phyloP scores from a whole-genome alignment of 2,797 vertebrate genomes.

The Leucoraja ocellata region DNA sequence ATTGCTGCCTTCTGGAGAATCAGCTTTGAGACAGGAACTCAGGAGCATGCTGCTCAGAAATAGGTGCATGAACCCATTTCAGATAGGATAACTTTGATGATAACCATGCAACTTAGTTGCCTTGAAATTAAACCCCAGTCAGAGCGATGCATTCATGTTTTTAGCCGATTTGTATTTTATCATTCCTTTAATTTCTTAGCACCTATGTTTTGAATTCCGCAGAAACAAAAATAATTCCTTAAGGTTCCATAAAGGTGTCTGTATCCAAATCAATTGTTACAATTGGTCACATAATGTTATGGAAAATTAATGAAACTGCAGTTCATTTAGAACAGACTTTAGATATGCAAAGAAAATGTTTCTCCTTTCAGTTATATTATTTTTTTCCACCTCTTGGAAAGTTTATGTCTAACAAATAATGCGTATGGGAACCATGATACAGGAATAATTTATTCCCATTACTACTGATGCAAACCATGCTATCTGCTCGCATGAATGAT shows the following conservation, averaged over 20 bases:
- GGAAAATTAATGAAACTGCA: background rate
- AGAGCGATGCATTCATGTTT: too few relatives aligned
- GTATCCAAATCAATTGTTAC: background rate
- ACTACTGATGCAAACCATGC: too few relatives aligned
- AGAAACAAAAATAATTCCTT: background rate
- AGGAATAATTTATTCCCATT: too few relatives aligned
- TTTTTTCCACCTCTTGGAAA: background rate
- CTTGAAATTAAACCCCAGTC: too few relatives aligned
- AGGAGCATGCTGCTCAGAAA: background rate
- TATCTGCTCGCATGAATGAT: too few relatives aligned
- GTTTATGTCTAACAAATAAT: background rate
- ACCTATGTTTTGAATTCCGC: background rate
- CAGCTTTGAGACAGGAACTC: background rate
- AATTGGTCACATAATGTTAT: background rate
- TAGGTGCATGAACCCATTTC: background rate
- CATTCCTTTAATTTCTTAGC: too few relatives aligned
- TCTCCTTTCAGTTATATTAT: background rate
- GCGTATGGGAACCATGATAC: background rate
- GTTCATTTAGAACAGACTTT: background rate
- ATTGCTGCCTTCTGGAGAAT: background rate
- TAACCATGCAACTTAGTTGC: background rate
- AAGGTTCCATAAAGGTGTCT: background rate
- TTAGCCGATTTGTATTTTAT: too few relatives aligned
- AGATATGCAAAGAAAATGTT: background rate
- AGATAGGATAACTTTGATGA: background rate